Percentiles rank a stretch among this genome's conserved stretches.
Evolutionary conservation across 2,113 vertebrate genomes (phyloP).

Genomic region (Myocastor coypus): DNA sequence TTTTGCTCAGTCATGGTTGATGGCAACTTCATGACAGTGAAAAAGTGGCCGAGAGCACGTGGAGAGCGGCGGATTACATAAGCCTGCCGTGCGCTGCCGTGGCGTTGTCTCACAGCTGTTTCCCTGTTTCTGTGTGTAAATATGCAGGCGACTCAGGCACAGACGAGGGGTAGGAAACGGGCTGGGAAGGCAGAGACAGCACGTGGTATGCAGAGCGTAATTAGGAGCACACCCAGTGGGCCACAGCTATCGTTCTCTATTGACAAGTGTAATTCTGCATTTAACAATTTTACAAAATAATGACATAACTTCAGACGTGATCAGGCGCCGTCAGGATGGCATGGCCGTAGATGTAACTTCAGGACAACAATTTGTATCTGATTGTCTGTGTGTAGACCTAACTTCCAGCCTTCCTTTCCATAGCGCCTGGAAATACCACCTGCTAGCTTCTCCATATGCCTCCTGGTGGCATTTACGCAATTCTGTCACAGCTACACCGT

Average conservation of each 20-base stretch:
- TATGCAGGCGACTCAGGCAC: background rate
- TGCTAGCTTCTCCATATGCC: background rate
- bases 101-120: background rate
- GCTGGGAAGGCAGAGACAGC: background rate
- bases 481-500: background rate
- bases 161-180: background rate
- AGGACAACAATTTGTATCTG: background rate
- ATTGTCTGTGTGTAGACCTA: background rate
- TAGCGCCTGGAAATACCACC: background rate
- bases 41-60: background rate
- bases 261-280: background rate
- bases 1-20: background rate
- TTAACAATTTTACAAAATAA: background rate
- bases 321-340: too few species aligned
- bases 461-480: background rate
- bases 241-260: background rate
- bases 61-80: background rate
- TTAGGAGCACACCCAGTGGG: background rate
- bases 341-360: background rate
- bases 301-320: background rate
- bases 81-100: background rate
- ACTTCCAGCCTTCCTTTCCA: background rate
- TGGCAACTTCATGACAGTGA: background rate
- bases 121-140: constrained; percentile 10
- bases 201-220: constrained; percentile 6